phyloP scores from a whole-genome alignment of 2,888 invertebrate genomes.

The Antheraea assamensis region DNA sequence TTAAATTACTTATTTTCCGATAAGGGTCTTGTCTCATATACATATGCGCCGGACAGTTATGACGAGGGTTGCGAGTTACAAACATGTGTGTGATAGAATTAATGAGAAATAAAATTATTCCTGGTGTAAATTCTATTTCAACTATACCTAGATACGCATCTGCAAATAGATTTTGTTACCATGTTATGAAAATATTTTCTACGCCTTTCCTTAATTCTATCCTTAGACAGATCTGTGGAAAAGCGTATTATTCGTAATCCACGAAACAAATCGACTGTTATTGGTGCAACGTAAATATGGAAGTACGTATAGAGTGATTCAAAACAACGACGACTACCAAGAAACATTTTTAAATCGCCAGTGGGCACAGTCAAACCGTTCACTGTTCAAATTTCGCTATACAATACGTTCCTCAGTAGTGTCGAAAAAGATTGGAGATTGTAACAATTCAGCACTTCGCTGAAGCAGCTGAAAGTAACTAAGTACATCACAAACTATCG shows the following conservation, averaged over 20 bases:
- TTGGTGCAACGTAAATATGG: neutral
- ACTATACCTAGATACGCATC: neutral
- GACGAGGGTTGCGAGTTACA: neutral
- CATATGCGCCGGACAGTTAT: neutral
- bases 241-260: neutral
- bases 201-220: neutral
- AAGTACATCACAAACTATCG: too few species aligned
- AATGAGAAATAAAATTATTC: neutral
- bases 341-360: neutral
- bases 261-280: neutral
- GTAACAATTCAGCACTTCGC: too few species aligned
- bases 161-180: neutral
- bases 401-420: neutral
- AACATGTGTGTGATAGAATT: neutral
- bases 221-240: neutral
- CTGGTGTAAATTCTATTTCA: neutral
- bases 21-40: neutral
- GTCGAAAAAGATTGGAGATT: neutral
- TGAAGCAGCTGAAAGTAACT: too few species aligned
- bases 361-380: neutral
- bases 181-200: neutral
- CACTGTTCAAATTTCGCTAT: neutral
- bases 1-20: neutral
- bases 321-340: neutral
- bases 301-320: neutral